phyloP scores from a whole-genome alignment of 1,140 invertebrate species.

The Tetraneura akinire region DNA sequence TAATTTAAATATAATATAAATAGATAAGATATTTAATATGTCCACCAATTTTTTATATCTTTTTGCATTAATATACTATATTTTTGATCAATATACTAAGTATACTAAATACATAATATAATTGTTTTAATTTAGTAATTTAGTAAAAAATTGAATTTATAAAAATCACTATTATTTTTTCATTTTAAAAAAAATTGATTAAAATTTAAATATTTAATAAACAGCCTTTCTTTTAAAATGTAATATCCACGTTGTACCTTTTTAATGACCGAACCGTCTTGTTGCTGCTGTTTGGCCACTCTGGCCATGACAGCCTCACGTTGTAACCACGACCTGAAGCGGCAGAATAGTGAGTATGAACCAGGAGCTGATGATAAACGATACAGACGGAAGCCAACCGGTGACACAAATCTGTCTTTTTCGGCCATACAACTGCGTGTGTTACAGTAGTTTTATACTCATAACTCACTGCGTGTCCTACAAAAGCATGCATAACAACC shows the following conservation, averaged over 20 bases:
- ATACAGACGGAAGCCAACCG: constrained; percentile 45
- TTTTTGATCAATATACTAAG: no score
- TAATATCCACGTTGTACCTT: constrained; percentile 43
- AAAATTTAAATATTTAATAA: neutral
- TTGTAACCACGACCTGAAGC: constrained; percentile 48
- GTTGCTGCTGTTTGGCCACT: constrained; percentile 48
- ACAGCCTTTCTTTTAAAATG: neutral
- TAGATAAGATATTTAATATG: no score
- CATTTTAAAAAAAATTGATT: no score
- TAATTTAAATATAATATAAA: no score
- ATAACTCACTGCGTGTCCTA: constrained; percentile 50
- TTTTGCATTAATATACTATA: no score
- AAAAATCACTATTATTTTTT: no score
- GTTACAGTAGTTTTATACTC: constrained; percentile 33
- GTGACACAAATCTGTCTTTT: constrained; percentile 48
- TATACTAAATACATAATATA: no score
- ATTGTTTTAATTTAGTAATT: no score
- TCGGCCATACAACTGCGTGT: constrained; percentile 45
- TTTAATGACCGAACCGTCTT: constrained; percentile 50
- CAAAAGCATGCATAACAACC: constrained; percentile 51
- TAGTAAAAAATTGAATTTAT: no score
- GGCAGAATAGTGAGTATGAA: constrained; percentile 45
- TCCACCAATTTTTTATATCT: no score
- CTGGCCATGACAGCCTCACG: constrained; percentile 48
- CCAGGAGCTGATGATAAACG: constrained; percentile 47